A percentile compares a stretch with the other conserved stretches of the same genome.
These are phyloP conservation scores for Chloroceryle amazona DNA, from an alignment of 2,797 vertebrate genomes.

Conservation along the genomic window DNA sequence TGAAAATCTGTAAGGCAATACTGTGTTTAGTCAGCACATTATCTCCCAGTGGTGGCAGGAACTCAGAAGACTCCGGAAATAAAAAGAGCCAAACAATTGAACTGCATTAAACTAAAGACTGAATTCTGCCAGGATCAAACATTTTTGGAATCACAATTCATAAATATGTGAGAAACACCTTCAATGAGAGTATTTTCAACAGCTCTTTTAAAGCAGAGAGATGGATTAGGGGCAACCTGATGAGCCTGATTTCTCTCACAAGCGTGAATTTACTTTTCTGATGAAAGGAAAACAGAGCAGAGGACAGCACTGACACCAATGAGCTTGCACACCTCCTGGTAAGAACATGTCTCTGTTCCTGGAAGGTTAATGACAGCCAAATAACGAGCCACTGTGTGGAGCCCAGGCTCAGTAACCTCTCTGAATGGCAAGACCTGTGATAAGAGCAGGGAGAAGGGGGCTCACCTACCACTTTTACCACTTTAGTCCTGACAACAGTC, in stretches of 20 bases:
- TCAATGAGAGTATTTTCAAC: not conserved
- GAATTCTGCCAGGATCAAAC: not conserved
- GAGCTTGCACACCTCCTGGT: fast-evolving
- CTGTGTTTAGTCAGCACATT: not conserved
- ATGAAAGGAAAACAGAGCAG: not conserved
- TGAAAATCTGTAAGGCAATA: not conserved
- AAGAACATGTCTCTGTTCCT: not conserved
- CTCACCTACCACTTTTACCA: not conserved
- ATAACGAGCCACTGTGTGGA: fast-evolving
- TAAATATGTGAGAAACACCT: not conserved
- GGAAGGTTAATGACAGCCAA: not conserved
- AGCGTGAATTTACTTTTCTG: not conserved
- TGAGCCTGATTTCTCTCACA: not conserved
- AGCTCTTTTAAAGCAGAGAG: not conserved
- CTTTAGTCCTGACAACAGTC: not conserved
- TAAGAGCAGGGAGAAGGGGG: not conserved
- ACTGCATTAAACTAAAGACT: not conserved
- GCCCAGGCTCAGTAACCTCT: not conserved
- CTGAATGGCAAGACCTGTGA: not conserved
- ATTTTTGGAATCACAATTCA: not conserved
- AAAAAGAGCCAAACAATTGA: not conserved
- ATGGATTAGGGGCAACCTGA: not conserved
- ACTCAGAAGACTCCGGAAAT: not conserved
- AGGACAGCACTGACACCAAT: not conserved
- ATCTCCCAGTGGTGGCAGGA: not conserved